Conservation (phyloP, 2,888 invertebrate species). For the Amphiduros pacificus region DNA sequence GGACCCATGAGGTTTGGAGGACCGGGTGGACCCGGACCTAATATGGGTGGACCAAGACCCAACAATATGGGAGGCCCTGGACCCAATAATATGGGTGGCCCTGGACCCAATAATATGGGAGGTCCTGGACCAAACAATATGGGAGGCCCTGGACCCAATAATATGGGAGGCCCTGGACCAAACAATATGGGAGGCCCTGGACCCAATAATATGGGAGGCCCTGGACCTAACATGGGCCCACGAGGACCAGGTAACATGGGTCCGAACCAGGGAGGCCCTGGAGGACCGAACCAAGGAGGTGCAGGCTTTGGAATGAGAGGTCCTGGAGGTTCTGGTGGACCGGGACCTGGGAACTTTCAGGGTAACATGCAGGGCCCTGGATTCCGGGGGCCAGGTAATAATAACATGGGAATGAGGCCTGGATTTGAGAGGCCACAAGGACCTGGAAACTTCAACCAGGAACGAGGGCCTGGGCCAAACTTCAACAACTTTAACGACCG, state of each 20-base stretch:
- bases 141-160: neutral
- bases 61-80: neutral
- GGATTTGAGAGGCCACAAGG: conserved; percentile 7
- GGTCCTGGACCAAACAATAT: neutral
- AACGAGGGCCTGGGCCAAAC: neutral
- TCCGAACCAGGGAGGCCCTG: neutral
- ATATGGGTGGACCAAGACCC: neutral
- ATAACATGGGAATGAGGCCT: conserved; percentile 13
- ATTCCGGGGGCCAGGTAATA: conserved; percentile 12
- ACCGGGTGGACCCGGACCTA: neutral
- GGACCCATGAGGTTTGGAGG: neutral
- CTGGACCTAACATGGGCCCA: neutral
- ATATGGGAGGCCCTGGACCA: too few species aligned
- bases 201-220: neutral
- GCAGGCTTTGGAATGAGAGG: neutral
- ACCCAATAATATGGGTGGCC: neutral
- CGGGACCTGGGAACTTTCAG: conserved; percentile 2
- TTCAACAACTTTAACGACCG: neutral
- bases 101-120: neutral
- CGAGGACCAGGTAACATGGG: neutral
- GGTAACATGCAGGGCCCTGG: conserved; percentile 6
- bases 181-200: neutral
- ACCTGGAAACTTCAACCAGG: neutral
- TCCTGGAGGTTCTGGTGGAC: neutral
- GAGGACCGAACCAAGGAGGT: neutral